Conservation (phyloP, 2,113 vertebrate species). For the Podocnemis expansa region DNA sequence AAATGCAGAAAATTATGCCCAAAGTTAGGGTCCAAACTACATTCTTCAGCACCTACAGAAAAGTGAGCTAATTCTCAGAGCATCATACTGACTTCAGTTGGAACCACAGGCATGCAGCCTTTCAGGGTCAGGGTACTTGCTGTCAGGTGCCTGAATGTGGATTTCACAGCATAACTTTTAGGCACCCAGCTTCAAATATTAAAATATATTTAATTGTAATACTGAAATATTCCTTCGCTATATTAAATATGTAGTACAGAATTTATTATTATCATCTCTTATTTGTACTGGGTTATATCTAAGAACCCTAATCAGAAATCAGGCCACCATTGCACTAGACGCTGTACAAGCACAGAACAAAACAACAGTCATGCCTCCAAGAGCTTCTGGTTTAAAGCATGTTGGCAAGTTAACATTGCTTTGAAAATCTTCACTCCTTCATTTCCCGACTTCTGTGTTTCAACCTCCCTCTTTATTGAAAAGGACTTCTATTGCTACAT, state of each 20-base stretch:
- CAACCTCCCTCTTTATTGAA: not conserved
- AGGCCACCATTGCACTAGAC: not conserved
- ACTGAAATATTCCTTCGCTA: not conserved
- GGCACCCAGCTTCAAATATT: not conserved
- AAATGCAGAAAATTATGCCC: not conserved
- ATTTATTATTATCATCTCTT: not conserved
- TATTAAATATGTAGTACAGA: not conserved
- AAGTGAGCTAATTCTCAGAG: not conserved
- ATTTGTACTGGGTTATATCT: not conserved
- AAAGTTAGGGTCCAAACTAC: not conserved
- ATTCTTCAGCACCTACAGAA: not conserved
- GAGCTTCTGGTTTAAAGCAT: not conserved
- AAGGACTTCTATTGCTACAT: not conserved
- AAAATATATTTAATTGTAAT: not conserved
- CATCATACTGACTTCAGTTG: not conserved
- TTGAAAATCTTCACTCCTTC: not conserved
- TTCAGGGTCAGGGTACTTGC: not conserved
- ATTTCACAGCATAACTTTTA: not conserved
- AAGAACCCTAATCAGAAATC: not conserved
- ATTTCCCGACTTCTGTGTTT: not conserved
- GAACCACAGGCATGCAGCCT: not conserved
- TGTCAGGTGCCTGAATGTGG: rapidly evolving
- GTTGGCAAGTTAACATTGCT: not conserved
- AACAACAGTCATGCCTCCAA: not conserved
- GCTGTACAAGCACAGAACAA: not conserved